Percentiles rank a stretch among this genome's conserved stretches.
Evolutionary conservation across 2,113 vertebrate species (phyloP).

Genomic region (Dipodomys stephensi): DNA sequence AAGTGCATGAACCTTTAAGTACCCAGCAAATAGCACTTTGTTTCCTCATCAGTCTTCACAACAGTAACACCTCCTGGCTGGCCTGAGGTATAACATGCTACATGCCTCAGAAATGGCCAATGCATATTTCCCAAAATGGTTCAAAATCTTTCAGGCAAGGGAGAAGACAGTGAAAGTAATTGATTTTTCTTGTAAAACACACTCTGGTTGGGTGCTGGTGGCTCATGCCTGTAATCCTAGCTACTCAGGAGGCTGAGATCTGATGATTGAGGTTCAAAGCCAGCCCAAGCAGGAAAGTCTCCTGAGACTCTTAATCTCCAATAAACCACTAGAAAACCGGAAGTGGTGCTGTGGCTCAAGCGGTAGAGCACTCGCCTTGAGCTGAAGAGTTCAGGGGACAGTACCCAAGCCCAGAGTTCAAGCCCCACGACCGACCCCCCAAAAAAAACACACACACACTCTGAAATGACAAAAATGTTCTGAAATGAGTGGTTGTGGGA

Average conservation of each 20-base stretch:
- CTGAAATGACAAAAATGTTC: background rate
- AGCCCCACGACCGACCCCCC: no score
- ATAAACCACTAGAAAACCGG: no score
- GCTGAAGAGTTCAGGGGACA: no score
- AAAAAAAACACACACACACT: background rate
- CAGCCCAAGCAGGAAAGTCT: no score
- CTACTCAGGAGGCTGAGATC: no score
- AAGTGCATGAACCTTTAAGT: background rate
- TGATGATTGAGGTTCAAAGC: no score
- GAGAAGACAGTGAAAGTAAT: background rate
- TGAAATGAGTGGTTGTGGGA: background rate
- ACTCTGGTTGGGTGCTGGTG: no score
- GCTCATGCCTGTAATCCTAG: no score
- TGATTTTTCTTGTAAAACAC: background rate
- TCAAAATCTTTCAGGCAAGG: background rate
- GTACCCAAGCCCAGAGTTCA: no score
- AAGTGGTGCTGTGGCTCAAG: no score
- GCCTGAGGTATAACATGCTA: background rate
- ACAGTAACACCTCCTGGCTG: background rate
- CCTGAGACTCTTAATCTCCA: no score
- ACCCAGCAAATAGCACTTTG: background rate
- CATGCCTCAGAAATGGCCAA: background rate
- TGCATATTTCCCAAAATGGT: background rate
- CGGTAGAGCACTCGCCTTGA: no score
- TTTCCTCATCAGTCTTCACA: background rate